phyloP scores from a whole-genome alignment of 2,888 invertebrate species.

The Ernsta delagoae region DNA sequence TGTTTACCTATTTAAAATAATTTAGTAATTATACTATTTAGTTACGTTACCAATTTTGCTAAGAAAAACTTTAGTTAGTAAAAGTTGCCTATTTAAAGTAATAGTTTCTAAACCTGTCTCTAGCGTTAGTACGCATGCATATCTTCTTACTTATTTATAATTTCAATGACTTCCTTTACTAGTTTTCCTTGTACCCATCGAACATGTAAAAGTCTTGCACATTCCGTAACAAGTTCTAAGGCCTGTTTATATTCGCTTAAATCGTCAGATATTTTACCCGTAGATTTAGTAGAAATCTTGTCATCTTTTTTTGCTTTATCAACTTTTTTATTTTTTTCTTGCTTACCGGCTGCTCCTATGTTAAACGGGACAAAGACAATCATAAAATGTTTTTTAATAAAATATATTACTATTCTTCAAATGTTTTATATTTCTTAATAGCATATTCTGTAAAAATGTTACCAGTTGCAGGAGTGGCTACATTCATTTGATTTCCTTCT shows the following conservation, averaged over 20 bases:
- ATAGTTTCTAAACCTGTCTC: too few species aligned
- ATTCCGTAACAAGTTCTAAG: constrained; percentile 61
- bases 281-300: constrained; percentile 45
- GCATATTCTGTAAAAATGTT: not conserved
- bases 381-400: too few species aligned
- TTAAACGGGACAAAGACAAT: too few species aligned
- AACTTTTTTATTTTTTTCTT: constrained; percentile 50
- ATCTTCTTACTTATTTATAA: constrained; percentile 3
- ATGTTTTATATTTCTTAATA: too few species aligned
- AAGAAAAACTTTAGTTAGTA: too few species aligned
- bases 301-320: constrained; percentile 55
- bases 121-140: not conserved
- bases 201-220: constrained; percentile 62
- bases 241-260: constrained; percentile 61
- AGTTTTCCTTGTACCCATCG: constrained; percentile 69
- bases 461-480: constrained; percentile 34
- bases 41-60: too few species aligned
- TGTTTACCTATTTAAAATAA: not conserved
- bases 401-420: too few species aligned
- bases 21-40: not conserved
- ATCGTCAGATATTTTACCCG: constrained; percentile 50
- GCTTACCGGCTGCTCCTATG: constrained; percentile 32
- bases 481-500: constrained; percentile 40
- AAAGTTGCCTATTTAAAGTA: too few species aligned
- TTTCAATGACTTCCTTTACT: constrained; percentile 53